Base-by-base conservation (phyloP, 2,888 invertebrate genomes). In the Atethmia centrago region DNA sequence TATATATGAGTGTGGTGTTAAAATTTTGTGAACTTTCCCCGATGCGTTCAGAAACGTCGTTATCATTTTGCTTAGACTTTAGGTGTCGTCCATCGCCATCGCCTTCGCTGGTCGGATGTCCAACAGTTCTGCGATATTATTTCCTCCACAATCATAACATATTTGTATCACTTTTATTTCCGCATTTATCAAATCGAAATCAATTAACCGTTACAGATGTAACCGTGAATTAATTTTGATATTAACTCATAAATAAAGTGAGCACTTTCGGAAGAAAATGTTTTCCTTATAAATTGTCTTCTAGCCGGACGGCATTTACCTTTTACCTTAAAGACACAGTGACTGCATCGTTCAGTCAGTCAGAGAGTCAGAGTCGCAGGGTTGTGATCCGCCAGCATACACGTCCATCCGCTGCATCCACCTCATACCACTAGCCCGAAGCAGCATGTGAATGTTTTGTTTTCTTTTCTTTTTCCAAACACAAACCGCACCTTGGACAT, bases 391-490 rank as follows among this genome's bases (percentile, higher is more conserved):
- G 86, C 90, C 88, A 87, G 85, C 87, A 85, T 90, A 89, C 92
- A 93, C 92, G 88, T 89, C 89, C 90, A 91, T 89, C 87, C 92
- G 93, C 94, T 92, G 94, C 95, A 95, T 95, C 94, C 95, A 94
- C 93, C 73, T 89, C 93, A 93, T 91, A 92, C 90, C 95, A 95
- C 93, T 88, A 94, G 94, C 94, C 94, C 92, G 89, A 92, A 93
- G 95, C 95, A 95, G 96, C 96, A 96, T 96, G 96, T 96, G 96
- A 96, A 96, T 96, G 96, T 96, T 96, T 96, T 95, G 92, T 96
- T 96, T 96, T 95, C 88, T 95, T 96, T 96, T 96, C 95, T 95
- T 95, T 95, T 95, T 95, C 94, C 94, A 96, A 95, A 95, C 95
- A 95, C 95, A 95, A 94, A 92, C 94, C 94, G 95, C 96, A 96